phyloP scores from a whole-genome alignment of 2,888 invertebrate genomes.

The Piscicola geometra region DNA sequence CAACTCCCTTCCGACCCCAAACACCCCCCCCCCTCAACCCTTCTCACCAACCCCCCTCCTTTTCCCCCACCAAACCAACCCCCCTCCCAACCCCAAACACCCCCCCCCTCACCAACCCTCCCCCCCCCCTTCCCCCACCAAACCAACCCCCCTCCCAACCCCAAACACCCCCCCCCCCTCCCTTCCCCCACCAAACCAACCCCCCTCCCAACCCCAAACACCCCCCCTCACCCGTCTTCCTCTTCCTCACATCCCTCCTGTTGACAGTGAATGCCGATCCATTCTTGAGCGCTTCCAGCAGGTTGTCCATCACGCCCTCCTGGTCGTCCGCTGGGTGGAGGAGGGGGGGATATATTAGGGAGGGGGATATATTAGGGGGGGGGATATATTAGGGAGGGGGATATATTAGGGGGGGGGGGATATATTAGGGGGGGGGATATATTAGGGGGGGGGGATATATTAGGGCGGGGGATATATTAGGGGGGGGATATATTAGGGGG shows the following conservation, averaged over 20 bases:
- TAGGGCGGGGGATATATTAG: too few relatives aligned
- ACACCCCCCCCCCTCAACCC: neutral
- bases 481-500: too few relatives aligned
- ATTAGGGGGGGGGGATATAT: too few relatives aligned
- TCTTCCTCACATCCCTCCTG: slow-evolving; percentile 57
- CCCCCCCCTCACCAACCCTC: too few relatives aligned
- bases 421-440: too few relatives aligned
- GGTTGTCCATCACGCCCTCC: slow-evolving; percentile 96
- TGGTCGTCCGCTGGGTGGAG: slow-evolving; percentile 66
- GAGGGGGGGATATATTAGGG: neutral
- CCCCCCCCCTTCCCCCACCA: too few relatives aligned
- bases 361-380: too few relatives aligned
- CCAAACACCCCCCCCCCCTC: neutral
- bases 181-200: neutral
- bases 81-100: too few relatives aligned
- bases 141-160: neutral
- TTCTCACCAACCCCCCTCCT: neutral
- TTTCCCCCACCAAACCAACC: neutral
- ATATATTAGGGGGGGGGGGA: too few relatives aligned
- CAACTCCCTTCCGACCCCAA: too few relatives aligned
- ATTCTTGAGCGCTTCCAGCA: slow-evolving; percentile 85
- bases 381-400: too few relatives aligned
- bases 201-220: neutral
- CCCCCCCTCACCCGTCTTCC: slow-evolving; percentile 72
- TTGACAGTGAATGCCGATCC: slow-evolving; percentile 75